Evolutionary conservation across 2,113 vertebrate genomes (phyloP).

Genomic region (Chlamydotis undulata): DNA sequence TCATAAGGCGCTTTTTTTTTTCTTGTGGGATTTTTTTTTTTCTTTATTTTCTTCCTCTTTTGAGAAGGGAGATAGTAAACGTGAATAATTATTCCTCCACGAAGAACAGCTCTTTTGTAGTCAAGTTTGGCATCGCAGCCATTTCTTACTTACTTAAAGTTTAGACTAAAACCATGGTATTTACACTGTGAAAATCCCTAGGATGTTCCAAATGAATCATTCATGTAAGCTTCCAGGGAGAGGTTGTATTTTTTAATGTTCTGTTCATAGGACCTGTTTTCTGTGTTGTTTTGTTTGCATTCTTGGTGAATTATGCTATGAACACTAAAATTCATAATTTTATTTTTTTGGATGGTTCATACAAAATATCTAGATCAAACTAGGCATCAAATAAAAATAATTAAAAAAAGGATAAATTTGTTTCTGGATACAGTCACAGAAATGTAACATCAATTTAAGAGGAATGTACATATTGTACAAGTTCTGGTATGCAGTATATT

Average conservation of each 20-base stretch:
- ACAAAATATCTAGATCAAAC: not conserved
- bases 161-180: not conserved
- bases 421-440: not conserved
- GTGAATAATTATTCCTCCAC: conserved; percentile 7
- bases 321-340: not conserved
- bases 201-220: not conserved
- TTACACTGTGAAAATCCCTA: not conserved
- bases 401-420: not conserved
- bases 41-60: not conserved
- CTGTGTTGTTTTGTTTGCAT: not conserved
- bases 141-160: conserved; percentile 19
- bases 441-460: not conserved
- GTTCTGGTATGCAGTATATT: not conserved
- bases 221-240: not conserved
- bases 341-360: not conserved
- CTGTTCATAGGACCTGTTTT: not conserved
- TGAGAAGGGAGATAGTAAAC: conserved; percentile 4
- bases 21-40: not conserved
- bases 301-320: not conserved
- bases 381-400: not conserved
- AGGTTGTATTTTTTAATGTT: not conserved
- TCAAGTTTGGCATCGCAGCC: not conserved
- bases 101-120: conserved; percentile 4
- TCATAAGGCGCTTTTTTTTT: not conserved
- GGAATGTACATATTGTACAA: not conserved